Percentiles rank a stretch among this genome's conserved stretches.
These are phyloP conservation scores for Drosophila chauvacae DNA, from an alignment of 1,140 invertebrate genomes.

Conservation along the genomic window DNA sequence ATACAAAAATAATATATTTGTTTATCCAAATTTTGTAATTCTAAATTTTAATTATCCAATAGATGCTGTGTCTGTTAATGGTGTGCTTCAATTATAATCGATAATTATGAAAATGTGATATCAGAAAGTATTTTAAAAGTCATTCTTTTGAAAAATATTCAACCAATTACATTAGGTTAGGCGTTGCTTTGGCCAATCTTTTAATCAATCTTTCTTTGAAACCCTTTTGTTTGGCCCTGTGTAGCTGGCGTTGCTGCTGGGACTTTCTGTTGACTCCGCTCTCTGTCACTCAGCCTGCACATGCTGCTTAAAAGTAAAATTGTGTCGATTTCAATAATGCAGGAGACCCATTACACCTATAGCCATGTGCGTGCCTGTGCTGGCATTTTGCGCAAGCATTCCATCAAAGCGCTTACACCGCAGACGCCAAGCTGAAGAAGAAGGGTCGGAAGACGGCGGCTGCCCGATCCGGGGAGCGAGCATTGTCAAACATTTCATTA, in stretches of 20 bases:
- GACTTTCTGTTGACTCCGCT: conserved; percentile 35
- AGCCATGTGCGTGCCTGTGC: conserved; percentile 66
- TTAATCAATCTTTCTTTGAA: no score
- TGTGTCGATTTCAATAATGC: conserved; percentile 83
- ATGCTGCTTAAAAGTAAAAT: conserved; percentile 81
- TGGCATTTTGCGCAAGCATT: conserved; percentile 76
- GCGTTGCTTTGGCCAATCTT: no score
- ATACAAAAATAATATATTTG: no score
- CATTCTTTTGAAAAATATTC: background rate
- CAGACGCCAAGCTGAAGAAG: conserved; percentile 46
- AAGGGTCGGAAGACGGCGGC: background rate
- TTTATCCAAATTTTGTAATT: background rate
- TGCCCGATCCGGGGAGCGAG: background rate
- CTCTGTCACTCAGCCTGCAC: conserved; percentile 70
- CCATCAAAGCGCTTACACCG: conserved; percentile 75
- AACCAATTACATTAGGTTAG: background rate
- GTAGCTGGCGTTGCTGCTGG: conserved; percentile 2
- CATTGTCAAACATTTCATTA: conserved; percentile 82
- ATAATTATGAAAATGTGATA: background rate
- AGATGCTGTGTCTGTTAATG: background rate
- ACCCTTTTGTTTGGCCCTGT: background rate
- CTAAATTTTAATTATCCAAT: no score
- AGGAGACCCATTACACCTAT: conserved; percentile 75
- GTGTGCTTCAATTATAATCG: background rate
- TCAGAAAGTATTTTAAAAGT: background rate